These are phyloP conservation scores for Akabosia matsudoensis DNA, from an alignment of 1,140 invertebrate species.

Conservation along the genomic window DNA sequence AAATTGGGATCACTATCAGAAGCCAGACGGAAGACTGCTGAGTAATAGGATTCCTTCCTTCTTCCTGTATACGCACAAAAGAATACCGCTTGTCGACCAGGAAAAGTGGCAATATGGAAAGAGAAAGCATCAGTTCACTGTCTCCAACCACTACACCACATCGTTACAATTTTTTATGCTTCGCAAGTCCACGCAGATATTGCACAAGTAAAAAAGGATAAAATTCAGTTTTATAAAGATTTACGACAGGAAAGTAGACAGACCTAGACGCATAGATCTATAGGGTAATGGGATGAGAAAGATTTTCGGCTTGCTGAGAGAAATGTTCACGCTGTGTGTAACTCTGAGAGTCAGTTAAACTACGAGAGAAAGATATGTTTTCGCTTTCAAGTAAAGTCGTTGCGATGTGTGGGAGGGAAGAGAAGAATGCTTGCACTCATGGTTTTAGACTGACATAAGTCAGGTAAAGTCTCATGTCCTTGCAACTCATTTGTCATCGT, in stretches of 20 bases:
- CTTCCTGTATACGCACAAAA: background rate
- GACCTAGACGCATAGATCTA: background rate
- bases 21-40: background rate
- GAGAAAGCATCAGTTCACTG: background rate
- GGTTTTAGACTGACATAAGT: background rate
- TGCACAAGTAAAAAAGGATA: background rate
- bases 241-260: background rate
- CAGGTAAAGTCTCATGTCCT: constrained; percentile 3
- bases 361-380: too few species aligned
- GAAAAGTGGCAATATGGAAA: too few species aligned
- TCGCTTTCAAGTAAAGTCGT: too few species aligned
- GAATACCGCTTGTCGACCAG: background rate
- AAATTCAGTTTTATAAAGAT: constrained; percentile 17
- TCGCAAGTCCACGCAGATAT: background rate
- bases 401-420: background rate
- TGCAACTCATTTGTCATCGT: constrained; percentile 22
- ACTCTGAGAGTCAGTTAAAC: background rate
- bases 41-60: background rate
- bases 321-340: background rate
- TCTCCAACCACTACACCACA: background rate
- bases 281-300: background rate
- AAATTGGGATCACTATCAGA: background rate
- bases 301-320: background rate
- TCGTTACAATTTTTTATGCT: background rate
- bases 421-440: background rate